Percentiles rank a stretch among this genome's conserved stretches.
phyloP scores from a whole-genome alignment of 2,888 invertebrate species.

The Slavum lentiscoides region DNA sequence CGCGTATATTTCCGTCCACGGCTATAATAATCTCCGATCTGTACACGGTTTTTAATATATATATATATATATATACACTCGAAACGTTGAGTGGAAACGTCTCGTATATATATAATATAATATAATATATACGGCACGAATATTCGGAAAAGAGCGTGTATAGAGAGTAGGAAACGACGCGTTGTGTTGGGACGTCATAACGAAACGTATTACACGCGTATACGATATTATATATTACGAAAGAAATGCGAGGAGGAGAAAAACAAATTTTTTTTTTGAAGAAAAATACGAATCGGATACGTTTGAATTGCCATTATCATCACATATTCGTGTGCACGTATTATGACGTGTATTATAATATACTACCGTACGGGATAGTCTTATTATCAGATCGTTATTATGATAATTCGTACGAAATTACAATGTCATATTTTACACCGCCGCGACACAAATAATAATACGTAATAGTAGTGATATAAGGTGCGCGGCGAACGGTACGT shows the following conservation, averaged over 20 bases:
- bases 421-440: conserved; percentile 28
- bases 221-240: not conserved
- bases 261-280: not conserved
- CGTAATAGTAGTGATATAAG: too few species aligned
- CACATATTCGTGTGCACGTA: not conserved
- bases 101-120: too few species aligned
- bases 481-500: too few species aligned
- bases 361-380: not conserved
- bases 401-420: conserved; percentile 20
- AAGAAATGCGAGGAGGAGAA: not conserved
- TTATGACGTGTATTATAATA: not conserved
- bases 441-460: too few species aligned
- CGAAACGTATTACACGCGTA: not conserved
- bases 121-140: too few species aligned
- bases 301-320: conserved; percentile 24
- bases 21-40: too few species aligned
- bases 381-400: conserved; percentile 29
- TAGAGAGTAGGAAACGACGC: too few species aligned
- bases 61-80: too few species aligned
- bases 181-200: not conserved
- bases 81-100: too few species aligned
- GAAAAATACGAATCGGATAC: conserved; percentile 33
- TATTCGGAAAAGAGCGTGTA: too few species aligned
- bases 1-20: too few species aligned
- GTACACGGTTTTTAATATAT: too few species aligned